phyloP scores from a whole-genome alignment of 2,888 invertebrate species.

The Platycheirus rosarum region DNA sequence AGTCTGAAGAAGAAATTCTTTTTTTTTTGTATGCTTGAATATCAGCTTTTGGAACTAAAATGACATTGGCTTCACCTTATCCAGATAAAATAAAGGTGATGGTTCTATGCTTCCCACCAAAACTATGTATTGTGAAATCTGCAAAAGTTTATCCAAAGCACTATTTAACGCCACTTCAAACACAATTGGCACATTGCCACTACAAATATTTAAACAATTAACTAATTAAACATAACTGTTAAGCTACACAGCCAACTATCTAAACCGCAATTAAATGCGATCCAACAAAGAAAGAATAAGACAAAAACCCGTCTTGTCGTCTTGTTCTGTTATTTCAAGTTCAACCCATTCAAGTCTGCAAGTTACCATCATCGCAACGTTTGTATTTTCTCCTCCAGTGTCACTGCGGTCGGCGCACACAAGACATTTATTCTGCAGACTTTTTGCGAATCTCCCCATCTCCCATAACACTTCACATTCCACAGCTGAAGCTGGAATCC shows the following conservation, averaged over 20 bases:
- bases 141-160: neutral
- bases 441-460: constrained; percentile 5
- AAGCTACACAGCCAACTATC: constrained; percentile 29
- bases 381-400: constrained; percentile 6
- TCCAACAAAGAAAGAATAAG: constrained; percentile 7
- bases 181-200: constrained; percentile 3
- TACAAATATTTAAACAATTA: constrained; percentile 49
- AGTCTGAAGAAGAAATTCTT: no score
- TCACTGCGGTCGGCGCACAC: constrained; percentile 21
- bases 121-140: no score
- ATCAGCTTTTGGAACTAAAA: no score
- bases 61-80: no score
- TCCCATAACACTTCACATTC: constrained; percentile 57
- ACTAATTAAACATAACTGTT: constrained; percentile 66
- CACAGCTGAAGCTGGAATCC: constrained; percentile 27
- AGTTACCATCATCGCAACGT: neutral
- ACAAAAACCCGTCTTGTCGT: neutral
- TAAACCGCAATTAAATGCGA: constrained; percentile 59
- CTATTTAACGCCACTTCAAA: constrained; percentile 13
- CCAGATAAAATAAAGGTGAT: no score
- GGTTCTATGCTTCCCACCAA: no score
- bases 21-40: no score
- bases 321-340: constrained; percentile 45
- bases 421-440: constrained; percentile 37
- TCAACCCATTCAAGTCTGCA: constrained; percentile 49